Evolutionary conservation across 2,113 vertebrate genomes (phyloP).

Genomic region (Protomyctophum bolini): DNA sequence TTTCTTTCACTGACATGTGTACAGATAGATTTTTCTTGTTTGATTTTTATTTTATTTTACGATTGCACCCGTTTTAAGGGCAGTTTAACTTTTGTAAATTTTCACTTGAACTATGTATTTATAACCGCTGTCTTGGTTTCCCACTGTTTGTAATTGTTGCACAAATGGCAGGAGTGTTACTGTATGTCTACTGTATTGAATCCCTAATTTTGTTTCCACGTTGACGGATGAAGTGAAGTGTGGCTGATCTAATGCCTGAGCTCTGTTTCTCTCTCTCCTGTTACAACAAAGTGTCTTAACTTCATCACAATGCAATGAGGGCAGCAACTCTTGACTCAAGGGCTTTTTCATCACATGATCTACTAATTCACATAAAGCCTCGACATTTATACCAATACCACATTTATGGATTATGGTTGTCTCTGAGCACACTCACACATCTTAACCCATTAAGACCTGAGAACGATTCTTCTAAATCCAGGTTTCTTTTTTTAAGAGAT

Average conservation of each 20-base stretch:
- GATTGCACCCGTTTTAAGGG: conserved; percentile 40
- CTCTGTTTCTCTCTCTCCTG: conserved; percentile 4
- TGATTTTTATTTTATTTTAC: conserved; percentile 4
- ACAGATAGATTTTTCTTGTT: conserved; percentile 41
- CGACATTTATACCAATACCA: conserved; percentile 23
- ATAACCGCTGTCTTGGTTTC: conserved; percentile 4
- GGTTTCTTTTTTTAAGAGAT: no score
- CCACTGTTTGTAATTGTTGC: conserved; percentile 12
- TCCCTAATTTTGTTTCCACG: conserved; percentile 10
- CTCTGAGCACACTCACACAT: conserved; percentile 63
- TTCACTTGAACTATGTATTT: conserved; percentile 41
- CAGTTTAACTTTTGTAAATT: conserved; percentile 21
- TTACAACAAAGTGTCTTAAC: conserved; percentile 59
- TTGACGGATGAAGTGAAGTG: conserved; percentile 1
- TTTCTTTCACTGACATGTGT: conserved; percentile 39
- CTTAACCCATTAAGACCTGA: neutral
- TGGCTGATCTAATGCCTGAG: neutral
- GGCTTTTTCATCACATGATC: conserved; percentile 34
- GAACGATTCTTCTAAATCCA: no score
- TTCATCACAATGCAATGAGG: conserved; percentile 10
- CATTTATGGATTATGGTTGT: conserved; percentile 1
- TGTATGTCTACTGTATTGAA: neutral
- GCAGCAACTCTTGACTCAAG: conserved; percentile 32
- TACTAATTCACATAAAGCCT: conserved; percentile 33
- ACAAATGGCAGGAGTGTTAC: conserved; percentile 13